Evolutionary conservation across 2,113 vertebrate species (phyloP).

Genomic region (Cranoglanis bouderius): DNA sequence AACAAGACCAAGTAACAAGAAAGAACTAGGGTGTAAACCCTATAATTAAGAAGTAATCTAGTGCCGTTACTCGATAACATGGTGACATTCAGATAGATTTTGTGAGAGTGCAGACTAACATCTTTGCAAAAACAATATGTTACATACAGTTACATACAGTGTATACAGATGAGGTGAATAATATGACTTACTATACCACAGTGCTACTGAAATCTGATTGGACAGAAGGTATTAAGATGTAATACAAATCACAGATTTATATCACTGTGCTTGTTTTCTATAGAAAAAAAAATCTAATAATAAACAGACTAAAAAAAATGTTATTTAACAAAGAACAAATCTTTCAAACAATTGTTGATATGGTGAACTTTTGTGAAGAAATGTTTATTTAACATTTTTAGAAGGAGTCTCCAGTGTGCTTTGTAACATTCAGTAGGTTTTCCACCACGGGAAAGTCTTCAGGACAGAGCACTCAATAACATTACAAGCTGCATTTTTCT

Average conservation of each 20-base stretch:
- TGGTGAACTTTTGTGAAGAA: not conserved
- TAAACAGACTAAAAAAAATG: not conserved
- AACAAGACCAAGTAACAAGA: not conserved
- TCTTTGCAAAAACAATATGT: not conserved
- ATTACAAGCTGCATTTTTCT: not conserved
- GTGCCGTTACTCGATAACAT: not conserved
- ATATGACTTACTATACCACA: not conserved
- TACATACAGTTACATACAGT: not conserved
- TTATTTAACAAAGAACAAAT: not conserved
- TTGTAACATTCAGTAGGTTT: no score
- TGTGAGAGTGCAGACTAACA: not conserved
- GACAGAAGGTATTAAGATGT: not conserved
- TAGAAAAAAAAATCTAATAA: not conserved
- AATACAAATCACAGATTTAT: not conserved
- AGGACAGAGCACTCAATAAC: not conserved
- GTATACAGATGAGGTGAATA: not conserved
- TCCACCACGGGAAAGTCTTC: not conserved
- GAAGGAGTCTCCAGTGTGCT: not conserved
- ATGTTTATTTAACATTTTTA: not conserved
- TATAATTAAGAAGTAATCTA: not conserved
- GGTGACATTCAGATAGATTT: not conserved
- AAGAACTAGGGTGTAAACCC: not conserved
- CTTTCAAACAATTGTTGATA: not conserved
- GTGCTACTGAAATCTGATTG: not conserved
- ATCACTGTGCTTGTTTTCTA: not conserved